Evolutionary conservation across 1,140 invertebrate genomes (phyloP).

Genomic region (Trialeurodes vaporariorum): DNA sequence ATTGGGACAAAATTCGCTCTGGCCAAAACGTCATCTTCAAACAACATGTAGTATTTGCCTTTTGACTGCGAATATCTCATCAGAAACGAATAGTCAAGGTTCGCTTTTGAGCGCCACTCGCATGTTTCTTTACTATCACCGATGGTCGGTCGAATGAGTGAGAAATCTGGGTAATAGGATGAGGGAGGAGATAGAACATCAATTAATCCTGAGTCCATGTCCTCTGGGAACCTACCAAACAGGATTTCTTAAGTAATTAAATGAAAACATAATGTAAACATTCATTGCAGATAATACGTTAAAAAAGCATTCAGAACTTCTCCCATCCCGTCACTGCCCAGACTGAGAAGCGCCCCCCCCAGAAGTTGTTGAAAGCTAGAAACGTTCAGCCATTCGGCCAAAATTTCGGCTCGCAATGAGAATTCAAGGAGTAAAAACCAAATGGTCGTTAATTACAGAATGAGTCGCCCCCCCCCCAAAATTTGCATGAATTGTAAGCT

Average conservation of each 20-base stretch:
- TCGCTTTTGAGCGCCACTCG: background rate
- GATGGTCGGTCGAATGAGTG: background rate
- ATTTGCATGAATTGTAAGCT: too few relatives aligned
- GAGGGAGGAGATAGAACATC: background rate
- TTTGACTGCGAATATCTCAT: background rate
- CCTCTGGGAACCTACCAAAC: background rate
- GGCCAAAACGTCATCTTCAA: background rate
- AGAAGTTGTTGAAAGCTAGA: too few relatives aligned
- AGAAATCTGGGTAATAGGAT: background rate
- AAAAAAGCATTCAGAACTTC: too few relatives aligned
- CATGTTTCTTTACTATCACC: background rate
- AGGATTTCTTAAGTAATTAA: background rate
- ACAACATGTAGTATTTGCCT: background rate
- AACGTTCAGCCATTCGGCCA: too few relatives aligned
- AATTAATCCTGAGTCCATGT: background rate
- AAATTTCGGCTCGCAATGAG: too few relatives aligned
- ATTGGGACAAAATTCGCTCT: background rate
- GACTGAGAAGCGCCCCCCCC: too few relatives aligned
- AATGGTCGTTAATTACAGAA: too few relatives aligned
- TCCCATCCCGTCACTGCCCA: too few relatives aligned
- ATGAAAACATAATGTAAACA: background rate
- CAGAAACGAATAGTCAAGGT: background rate
- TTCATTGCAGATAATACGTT: background rate
- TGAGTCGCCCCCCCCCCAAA: too few relatives aligned
- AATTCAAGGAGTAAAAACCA: too few relatives aligned